Base-by-base conservation (phyloP, 2,113 vertebrate species). In the Malurus elegans region DNA sequence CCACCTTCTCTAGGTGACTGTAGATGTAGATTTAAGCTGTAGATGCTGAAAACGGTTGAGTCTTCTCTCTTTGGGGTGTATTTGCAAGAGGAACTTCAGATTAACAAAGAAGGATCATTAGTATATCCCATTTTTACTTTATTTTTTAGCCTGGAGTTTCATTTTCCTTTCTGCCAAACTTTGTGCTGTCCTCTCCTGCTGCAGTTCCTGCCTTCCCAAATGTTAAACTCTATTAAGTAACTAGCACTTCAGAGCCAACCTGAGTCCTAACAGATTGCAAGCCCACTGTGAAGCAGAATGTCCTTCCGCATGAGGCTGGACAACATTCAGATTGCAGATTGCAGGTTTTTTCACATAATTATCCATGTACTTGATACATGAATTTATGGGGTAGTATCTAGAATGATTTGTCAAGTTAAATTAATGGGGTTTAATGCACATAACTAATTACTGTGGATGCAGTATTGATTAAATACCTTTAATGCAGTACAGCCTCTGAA, bases 241-340 rank as follows among this genome's bases (percentile, higher is more conserved):
- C 88, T 48, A 56, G 47, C 6, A 8, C 60, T 80, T 86, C 60
- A 67, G 86, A 92, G 95, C 95, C 96, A 97, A 18, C 88, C 60
- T 67, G 95, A 93, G 79, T 42, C 72, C 42, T 90, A 86, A 92
- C 95, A 97, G 96, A 97, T 97, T 94, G 95, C 69, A 88, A 92
- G 78, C 95, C 92, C 31, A 40, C 95, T 96, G 96, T 88, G 96
- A 95, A 94, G 91, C 96, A 96, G 95, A 86, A 90, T 94, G 96
- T 83, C 83, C 79, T 96, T 93, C 94, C 2, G 8, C 40, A 28
- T 74, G 95, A 83, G 56, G 75, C 86, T 97, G 96, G 86, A 83
- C 75, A 92, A 17, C 26, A 34, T 83, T 93, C 83, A 40, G 40
- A 69, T 81, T 95, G 54, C 86, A 92, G 92, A 66, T 47, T 87